Base-by-base conservation (phyloP, 2,888 invertebrate genomes). In the Pristionchus entomophagus region DNA sequence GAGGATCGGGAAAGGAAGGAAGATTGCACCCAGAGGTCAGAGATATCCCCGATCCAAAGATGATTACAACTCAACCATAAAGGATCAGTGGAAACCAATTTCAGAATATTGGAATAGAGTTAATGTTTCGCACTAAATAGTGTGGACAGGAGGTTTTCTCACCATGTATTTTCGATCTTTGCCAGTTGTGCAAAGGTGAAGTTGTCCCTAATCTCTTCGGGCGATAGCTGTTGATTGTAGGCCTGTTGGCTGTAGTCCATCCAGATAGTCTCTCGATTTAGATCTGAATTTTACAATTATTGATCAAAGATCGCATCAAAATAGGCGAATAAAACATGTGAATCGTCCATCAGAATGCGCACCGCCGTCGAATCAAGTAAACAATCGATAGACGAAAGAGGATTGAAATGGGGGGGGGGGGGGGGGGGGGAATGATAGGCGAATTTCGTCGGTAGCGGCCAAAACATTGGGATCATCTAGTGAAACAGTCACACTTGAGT, bases 371-470 rank as follows among this genome's bases (percentile, higher is more conserved):
- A 41, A 41, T 69, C 38, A n/a, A 73, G 26, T 17, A 3, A 29
- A 4, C 41, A 35, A 73, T 73, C 73, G 73, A 73, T 41, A 26
- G 41, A 17, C 29, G 65, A 73, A 73, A 73, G 73, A 73, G 73
- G 73, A 73, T 73, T 73, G 73, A 41, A 45, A 12, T 19, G 22
- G 17, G 22, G 22, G 22, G 17, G 38, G 45, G 41, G 22, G 14
- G 1, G 35, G 8, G 32, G 62, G 62, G 62, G 8, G 32, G 8
- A 62, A 12, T n/a, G 69, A 56, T 56, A 56, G 56, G n/a, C 56
- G 56, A 22, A n/a, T 56, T 17, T 73, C 73, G 38, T 35, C 3
- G 26, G 22, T 41, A n/a, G 0, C 38, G 14, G n/a, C 26, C 65
- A 65, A 65, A 65, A 65, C 65, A 65, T 12, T 22, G 45, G 41